Base-by-base conservation (phyloP, 2,888 invertebrate species). In the Drosophila birchii region DNA sequence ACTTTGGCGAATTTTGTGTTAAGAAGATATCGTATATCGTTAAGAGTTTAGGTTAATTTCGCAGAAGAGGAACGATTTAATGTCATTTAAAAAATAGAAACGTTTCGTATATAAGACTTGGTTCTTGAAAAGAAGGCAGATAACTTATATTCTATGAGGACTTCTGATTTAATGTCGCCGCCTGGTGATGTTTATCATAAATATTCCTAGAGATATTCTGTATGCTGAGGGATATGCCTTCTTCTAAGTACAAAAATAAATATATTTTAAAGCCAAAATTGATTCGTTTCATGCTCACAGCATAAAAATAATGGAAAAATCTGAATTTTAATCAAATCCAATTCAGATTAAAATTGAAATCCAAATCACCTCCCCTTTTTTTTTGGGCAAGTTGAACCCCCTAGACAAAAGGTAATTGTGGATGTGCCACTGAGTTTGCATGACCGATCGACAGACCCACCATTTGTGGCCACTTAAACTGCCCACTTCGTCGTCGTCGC, bases 391-490 rank as follows among this genome's bases (percentile, higher is more conserved):
- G 45, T 57, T 54, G 2, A 36, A 14, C 12, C 64, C 64, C 64
- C 64, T 63, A 53, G 64, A 53, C 43, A 61, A 61, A 61, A 36
- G 36, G 49, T 23, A 49, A 44, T 66, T 51, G 64, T 51, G 49
- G 41, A 49, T 47, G 49, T 56, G 68, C 49, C 67, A 47, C 67
- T 55, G 55, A 43, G 36, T 41, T 44, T 47, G 63, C 41, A 45
- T 44, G 39, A 39, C 56, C 71, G 32, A 61, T 34, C 51, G 34
- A 16, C 20, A 20, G 34, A 34, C 64, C 54, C 44, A 55, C 56
- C 56, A 56, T 70, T 69, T 72, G 80, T 47, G 63, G 34, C 58
- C 73, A 73, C 69, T 79, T 79, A 79, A 80, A 9, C 55, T 51
- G 58, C 45, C 75, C 64, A 64, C 54, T 47, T 59, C 49, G 70